Conservation (phyloP, 2,888 invertebrate species). For the Maniola hyperantus region DNA sequence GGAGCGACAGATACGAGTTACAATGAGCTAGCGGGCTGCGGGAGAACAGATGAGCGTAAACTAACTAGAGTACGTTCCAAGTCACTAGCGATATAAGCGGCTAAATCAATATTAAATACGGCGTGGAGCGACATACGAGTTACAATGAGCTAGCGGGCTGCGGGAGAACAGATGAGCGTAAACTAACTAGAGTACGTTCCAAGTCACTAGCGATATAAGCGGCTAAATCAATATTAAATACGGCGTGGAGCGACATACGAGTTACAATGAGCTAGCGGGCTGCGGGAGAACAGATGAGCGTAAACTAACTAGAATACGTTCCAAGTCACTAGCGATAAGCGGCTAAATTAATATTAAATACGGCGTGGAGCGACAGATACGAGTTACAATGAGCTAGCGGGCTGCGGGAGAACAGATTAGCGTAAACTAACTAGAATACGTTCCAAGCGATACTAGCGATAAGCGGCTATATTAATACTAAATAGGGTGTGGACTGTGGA, state of each 20-base stretch:
- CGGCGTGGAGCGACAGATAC: background rate
- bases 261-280: constrained; percentile 6
- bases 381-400: constrained; percentile 6
- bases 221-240: background rate
- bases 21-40: constrained; percentile 4
- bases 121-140: constrained; percentile 1
- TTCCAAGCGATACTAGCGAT: background rate
- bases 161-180: constrained; percentile 9
- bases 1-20: constrained; percentile 1
- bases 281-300: constrained; percentile 2
- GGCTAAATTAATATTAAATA: background rate
- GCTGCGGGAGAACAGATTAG: background rate
- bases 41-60: constrained; percentile 12
- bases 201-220: background rate
- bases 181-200: constrained; percentile 4
- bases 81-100: background rate
- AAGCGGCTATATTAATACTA: background rate
- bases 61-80: constrained; percentile 1
- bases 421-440: constrained; percentile 14
- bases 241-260: background rate
- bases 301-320: constrained; percentile 11
- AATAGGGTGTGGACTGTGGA: background rate
- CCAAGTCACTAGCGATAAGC: background rate
- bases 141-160: constrained; percentile 3
- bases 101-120: background rate